phyloP scores from a whole-genome alignment of 2,888 invertebrate genomes.

The Venustoraphidia nigricollis region DNA sequence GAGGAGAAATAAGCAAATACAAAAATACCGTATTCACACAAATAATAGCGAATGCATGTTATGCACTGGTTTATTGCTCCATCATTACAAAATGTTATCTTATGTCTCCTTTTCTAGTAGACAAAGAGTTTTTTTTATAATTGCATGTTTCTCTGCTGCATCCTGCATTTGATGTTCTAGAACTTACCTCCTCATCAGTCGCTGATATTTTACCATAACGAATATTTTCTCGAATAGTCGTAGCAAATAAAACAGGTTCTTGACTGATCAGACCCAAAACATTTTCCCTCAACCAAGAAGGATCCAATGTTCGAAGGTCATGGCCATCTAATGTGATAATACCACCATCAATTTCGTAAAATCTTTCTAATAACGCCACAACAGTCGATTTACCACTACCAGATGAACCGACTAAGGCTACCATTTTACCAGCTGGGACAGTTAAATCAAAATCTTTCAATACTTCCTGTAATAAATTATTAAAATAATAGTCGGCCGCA shows the following conservation, averaged over 20 bases:
- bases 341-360: conserved; percentile 67
- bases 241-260: conserved; percentile 88
- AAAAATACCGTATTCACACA: too few relatives aligned
- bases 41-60: too few relatives aligned
- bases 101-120: too few relatives aligned
- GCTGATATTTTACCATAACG: conserved; percentile 69
- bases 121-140: too few relatives aligned
- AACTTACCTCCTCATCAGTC: conserved; percentile 44
- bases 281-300: conserved; percentile 70
- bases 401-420: conserved; percentile 85
- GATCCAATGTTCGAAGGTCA: conserved; percentile 54
- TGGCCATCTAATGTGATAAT: conserved; percentile 58
- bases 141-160: too few relatives aligned
- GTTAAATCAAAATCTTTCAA: conserved; percentile 67
- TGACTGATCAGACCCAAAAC: conserved; percentile 83
- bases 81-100: too few relatives aligned
- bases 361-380: conserved; percentile 73
- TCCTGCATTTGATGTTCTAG: not conserved
- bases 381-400: conserved; percentile 94
- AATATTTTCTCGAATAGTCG: conserved; percentile 84
- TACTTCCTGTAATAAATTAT: conserved; percentile 38
- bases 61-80: too few relatives aligned
- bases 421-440: conserved; percentile 74
- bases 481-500: conserved; percentile 6
- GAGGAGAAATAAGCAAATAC: too few relatives aligned